Evolutionary conservation across 2,797 vertebrate species (phyloP).

Genomic region (Nothura maculosa): DNA sequence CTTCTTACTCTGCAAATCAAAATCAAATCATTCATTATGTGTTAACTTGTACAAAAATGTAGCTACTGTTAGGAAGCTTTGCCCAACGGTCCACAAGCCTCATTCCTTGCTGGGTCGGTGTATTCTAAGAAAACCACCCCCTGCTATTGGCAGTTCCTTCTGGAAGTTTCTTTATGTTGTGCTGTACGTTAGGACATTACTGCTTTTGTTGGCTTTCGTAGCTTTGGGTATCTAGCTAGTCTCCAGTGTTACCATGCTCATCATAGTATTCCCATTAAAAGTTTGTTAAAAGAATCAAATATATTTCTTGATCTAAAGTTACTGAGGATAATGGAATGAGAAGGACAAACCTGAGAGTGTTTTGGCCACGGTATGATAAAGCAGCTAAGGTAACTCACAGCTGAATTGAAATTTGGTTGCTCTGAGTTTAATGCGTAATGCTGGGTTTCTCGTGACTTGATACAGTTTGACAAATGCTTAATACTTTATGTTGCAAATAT

Average conservation of each 20-base stretch:
- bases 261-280: neutral
- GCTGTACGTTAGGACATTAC: neutral
- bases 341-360: neutral
- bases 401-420: neutral
- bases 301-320: neutral
- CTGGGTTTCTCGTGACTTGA: neutral
- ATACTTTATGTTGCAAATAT: neutral
- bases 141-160: neutral
- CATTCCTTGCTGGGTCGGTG: neutral
- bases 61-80: neutral
- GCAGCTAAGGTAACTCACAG: neutral
- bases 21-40: neutral
- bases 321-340: neutral
- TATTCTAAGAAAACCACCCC: neutral
- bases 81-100: neutral
- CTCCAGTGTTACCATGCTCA: neutral
- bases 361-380: neutral
- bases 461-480: neutral
- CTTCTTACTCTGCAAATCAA: neutral
- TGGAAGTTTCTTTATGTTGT: neutral
- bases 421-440: neutral
- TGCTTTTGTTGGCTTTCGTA: constrained; percentile 8
- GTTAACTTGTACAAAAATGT: neutral
- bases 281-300: neutral
- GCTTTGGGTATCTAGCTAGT: neutral